Evolutionary conservation across 2,797 vertebrate genomes (phyloP).

Genomic region (Dipus sagitta): DNA sequence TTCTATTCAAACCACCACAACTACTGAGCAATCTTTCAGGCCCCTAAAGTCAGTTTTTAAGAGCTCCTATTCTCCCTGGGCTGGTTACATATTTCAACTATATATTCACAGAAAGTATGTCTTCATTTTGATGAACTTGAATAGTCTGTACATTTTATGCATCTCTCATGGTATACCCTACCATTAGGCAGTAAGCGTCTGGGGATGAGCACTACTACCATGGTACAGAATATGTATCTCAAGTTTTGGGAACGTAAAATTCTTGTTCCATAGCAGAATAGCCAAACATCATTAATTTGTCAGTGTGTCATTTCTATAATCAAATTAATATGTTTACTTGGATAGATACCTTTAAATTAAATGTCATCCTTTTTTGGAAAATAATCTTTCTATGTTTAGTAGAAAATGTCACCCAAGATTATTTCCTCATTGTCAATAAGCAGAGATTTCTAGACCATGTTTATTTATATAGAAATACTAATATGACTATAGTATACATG

Average conservation of each 20-base stretch:
- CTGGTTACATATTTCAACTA: background rate
- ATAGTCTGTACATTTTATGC: background rate
- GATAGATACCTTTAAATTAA: background rate
- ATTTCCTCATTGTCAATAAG: constrained; percentile 29
- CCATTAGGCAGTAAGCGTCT: too few species aligned
- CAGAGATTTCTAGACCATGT: background rate
- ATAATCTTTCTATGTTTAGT: background rate
- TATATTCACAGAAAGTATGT: background rate
- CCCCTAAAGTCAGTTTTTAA: background rate
- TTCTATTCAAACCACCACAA: too few species aligned
- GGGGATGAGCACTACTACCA: background rate
- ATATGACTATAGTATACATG: background rate
- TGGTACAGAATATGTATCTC: too few species aligned
- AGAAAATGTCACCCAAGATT: background rate
- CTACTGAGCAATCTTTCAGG: background rate
- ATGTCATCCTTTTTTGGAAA: constrained; percentile 6
- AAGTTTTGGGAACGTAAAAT: too few species aligned
- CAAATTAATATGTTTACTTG: background rate
- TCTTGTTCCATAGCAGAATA: background rate
- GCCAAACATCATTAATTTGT: background rate
- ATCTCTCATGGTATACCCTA: background rate
- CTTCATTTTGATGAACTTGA: background rate
- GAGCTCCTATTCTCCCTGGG: background rate
- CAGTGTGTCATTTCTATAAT: background rate
- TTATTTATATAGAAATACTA: background rate